Percentiles rank a stretch among this genome's conserved stretches.
These are phyloP conservation scores for Empidonax alnorum DNA, from an alignment of 2,113 vertebrate genomes.

Conservation along the genomic window DNA sequence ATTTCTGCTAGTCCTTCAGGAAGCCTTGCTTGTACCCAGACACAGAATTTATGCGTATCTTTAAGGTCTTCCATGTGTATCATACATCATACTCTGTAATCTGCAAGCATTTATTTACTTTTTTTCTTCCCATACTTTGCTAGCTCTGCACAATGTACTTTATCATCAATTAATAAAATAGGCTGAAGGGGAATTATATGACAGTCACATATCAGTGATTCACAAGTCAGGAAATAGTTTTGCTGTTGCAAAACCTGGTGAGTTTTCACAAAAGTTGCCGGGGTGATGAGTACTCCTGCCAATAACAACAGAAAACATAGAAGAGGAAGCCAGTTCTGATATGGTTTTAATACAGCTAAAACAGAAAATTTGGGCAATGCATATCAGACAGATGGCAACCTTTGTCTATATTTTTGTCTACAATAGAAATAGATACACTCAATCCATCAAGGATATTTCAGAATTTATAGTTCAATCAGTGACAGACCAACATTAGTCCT, in stretches of 20 bases:
- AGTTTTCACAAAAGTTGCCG: slow-evolving; percentile 45
- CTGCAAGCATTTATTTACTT: background rate
- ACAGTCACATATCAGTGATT: background rate
- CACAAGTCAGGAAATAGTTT: slow-evolving; percentile 23
- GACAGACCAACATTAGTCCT: background rate
- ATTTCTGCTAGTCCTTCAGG: background rate
- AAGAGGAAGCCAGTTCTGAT: slow-evolving; percentile 61
- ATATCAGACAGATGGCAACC: background rate
- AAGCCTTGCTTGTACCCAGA: background rate
- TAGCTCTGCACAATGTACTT: background rate
- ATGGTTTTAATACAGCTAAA: slow-evolving; percentile 40
- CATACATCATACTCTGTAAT: background rate
- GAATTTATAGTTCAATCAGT: background rate
- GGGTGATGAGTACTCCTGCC: slow-evolving; percentile 28
- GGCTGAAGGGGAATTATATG: background rate
- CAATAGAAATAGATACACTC: background rate
- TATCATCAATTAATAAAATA: background rate
- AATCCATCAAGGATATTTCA: background rate
- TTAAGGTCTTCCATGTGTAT: background rate
- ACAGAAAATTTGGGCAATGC: slow-evolving; percentile 21
- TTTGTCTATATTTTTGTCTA: background rate
- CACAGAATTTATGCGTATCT: background rate
- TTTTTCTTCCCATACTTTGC: background rate
- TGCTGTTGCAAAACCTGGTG: slow-evolving; percentile 13
- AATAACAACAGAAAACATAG: background rate